Base-by-base conservation (phyloP, 1,140 invertebrate species). In the Bombus sylvicola region DNA sequence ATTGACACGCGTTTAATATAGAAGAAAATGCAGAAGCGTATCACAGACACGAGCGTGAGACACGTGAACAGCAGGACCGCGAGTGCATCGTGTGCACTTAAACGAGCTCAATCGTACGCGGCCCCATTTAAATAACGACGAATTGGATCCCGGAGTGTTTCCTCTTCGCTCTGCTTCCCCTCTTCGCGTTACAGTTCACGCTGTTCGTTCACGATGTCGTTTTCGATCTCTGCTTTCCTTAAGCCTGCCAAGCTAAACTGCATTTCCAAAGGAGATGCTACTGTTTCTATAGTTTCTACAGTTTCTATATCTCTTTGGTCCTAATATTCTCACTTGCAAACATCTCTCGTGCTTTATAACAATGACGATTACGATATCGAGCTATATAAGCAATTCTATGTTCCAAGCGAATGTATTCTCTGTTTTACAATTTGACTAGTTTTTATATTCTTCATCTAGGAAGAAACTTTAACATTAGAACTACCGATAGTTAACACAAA, bases 31-130 rank as follows among this genome's bases (percentile, higher is more conserved):
- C 25, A 62, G 53, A 75, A 41, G 41, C n/a, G 69, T 62, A 62
- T 31, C n/a, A 28, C 53, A 28, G 31, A 43, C 47, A 53, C 47
- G 41, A 75, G 81, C 71, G 81, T 82, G 82, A 59, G 47, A 84
- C 66, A 71, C 64, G 82, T 57, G 82, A 78, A 78, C 37, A 31
- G 74, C 22, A 77, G 75, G 39, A 22, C 43, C 57, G 78, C 71
- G 84, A 81, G 79, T 75, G 41, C 47, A 74, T 81, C 78, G 84
- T 81, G 79, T 43, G 71, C 59, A 75, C 43, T 81, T 85, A 85
- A 85, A 81, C 84, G 84, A 81, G 84, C 84, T 85, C 84, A 85
- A 87, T 87, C 75, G 78, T 81, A 85, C 83, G 83, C 83, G 84
- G 75, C 79, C 79, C 84, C 84, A 75, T 85, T 85, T 81, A 75